These are phyloP conservation scores for Drosophila fungiperda DNA, from an alignment of 2,888 invertebrate genomes.

Conservation along the genomic window DNA sequence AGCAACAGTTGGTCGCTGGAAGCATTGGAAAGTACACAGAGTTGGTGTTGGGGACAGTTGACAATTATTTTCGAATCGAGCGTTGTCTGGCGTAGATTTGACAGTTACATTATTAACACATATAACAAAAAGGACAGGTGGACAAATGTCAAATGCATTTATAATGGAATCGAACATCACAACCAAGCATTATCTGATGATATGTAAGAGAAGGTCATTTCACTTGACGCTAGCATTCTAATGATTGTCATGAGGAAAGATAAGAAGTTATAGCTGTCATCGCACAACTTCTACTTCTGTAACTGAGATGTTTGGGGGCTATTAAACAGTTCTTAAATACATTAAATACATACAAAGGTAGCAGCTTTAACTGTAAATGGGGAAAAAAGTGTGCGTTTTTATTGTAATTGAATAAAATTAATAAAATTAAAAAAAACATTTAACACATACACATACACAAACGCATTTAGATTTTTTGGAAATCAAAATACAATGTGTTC, in stretches of 20 bases:
- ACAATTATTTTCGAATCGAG: constrained; percentile 11
- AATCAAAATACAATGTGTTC: constrained; percentile 6
- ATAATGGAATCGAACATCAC: constrained; percentile 1
- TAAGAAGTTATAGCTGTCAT: too few relatives aligned
- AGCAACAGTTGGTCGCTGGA: constrained; percentile 64
- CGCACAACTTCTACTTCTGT: not conserved
- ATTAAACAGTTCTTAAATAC: not conserved
- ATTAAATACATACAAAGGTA: not conserved
- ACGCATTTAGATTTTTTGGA: not conserved
- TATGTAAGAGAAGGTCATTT: not conserved
- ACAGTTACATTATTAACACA: not conserved
- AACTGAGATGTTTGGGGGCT: not conserved
- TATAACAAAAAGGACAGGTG: not conserved
- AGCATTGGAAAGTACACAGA: constrained; percentile 43
- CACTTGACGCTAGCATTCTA: not conserved
- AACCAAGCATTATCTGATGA: not conserved
- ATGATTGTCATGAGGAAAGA: not conserved
- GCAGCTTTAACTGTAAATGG: not conserved
- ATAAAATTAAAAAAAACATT: too few relatives aligned
- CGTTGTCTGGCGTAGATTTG: constrained; percentile 1
- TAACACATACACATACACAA: not conserved
- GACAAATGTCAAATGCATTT: not conserved
- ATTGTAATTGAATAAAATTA: not conserved
- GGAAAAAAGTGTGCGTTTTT: not conserved
- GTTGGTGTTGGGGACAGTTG: not conserved